Conservation (phyloP, 2,888 invertebrate genomes). For the Tachina grossa region DNA sequence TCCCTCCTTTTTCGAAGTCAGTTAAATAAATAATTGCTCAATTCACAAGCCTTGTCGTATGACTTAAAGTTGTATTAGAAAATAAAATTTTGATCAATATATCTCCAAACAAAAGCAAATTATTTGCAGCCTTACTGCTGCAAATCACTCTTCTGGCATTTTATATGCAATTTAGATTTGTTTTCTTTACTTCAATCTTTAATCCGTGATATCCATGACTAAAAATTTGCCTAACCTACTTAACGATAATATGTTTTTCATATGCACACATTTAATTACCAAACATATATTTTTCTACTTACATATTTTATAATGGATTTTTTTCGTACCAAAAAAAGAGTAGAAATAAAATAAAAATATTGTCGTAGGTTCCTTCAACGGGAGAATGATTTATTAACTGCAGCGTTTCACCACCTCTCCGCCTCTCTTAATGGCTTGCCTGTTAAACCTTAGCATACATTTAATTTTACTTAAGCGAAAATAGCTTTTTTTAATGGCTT, state of each 20-base stretch:
- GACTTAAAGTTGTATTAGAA: too few relatives aligned
- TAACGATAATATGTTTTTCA: neutral
- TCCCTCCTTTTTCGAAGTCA: too few relatives aligned
- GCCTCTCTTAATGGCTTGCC: neutral
- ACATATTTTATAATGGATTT: neutral
- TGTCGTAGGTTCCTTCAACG: constrained; percentile 60
- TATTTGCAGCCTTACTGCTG: too few relatives aligned
- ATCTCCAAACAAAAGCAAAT: too few relatives aligned
- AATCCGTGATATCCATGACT: neutral
- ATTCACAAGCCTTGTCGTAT: too few relatives aligned
- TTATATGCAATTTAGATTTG: too few relatives aligned
- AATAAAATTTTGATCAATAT: too few relatives aligned
- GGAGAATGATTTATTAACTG: neutral
- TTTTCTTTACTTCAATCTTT: too few relatives aligned
- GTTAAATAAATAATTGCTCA: too few relatives aligned
- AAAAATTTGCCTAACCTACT: neutral
- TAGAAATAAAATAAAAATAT: neutral
- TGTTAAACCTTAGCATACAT: neutral
- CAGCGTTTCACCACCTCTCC: neutral
- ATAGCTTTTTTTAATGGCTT: constrained; percentile 61
- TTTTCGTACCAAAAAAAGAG: neutral
- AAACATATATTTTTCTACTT: neutral
- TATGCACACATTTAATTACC: neutral
- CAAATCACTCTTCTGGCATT: too few relatives aligned
- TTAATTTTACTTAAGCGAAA: constrained; percentile 57